Evolutionary conservation across 1,140 invertebrate genomes (phyloP), one percentile per base, ranked within the genome.

Genomic region (Coptotermes formosanus): DNA sequence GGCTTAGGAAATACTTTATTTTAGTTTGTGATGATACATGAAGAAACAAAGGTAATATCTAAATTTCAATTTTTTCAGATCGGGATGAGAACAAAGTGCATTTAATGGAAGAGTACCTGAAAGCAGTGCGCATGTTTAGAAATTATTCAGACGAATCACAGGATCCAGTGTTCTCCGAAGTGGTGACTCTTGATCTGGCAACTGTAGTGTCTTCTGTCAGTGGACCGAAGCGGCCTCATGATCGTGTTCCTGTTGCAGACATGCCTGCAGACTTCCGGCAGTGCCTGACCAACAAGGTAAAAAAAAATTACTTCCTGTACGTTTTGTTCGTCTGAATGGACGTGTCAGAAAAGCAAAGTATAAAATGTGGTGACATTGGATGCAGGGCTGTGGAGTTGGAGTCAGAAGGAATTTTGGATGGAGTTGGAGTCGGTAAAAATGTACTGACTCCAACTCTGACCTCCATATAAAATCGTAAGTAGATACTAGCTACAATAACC

Each of bases 221-320:
- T 88, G 99, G 99, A 16, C 98, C 99, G 0, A 99, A 99, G 90
- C 92, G 98, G 88, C 98, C 98, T 0, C 98, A 99, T 88, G 99
- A 99, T 92, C 93, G 97, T 84, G 97, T 99, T 7, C 94, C 97
- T 0, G 97, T 99, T 0, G 91, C 94, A 0, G 94, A 96, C 55
- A 98, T 99, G 96, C 97, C 98, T 89, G 89, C 92, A 48, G 98
- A 99, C 91, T 99, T 99, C 91, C 91, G 92, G 16, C 91, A 93
- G 0, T 99, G 98, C 89, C 93, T 99, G 0, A 94, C 93, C n/a
- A 98, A 95, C 89, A 98, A 98, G 93, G 96, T 98, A 93, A 92
- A 91, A 23, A 14, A 9, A 82, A 8, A 75, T 3, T 30, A 30
- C n/a, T 75, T 11, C 25, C 6, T 30, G 8, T 6, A 55, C 2